A percentile compares a stretch with the other conserved stretches of the same genome.
phyloP scores from a whole-genome alignment of 2,113 vertebrate genomes.

The Campylomormyrus tamandua region DNA sequence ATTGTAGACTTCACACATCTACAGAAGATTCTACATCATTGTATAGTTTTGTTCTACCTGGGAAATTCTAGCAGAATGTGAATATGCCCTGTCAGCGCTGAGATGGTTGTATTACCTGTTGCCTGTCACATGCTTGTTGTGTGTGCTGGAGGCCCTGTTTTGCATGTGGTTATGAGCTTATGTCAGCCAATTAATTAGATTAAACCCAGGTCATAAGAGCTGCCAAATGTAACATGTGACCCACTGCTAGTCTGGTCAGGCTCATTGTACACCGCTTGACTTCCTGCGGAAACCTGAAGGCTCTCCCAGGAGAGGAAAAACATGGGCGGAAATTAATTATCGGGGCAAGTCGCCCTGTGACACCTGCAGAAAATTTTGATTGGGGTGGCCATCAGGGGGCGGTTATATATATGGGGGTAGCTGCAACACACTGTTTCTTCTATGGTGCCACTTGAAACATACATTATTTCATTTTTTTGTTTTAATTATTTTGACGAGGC shows the following conservation, averaged over 20 bases:
- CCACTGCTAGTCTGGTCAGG: neutral
- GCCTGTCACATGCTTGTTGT: neutral
- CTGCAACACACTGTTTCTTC: neutral
- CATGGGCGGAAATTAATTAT: neutral
- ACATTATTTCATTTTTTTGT: neutral
- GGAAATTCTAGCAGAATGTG: neutral
- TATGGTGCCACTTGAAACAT: neutral
- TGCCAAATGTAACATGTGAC: neutral
- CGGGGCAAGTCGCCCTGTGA: neutral
- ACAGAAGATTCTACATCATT: neutral
- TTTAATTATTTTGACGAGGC: neutral
- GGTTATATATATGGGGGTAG: neutral
- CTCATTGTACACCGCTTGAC: neutral
- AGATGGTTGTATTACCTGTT: neutral
- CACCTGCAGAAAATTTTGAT: neutral
- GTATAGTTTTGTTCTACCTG: neutral
- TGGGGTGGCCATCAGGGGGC: neutral
- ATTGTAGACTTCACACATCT: neutral
- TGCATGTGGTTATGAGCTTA: neutral
- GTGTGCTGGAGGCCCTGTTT: neutral
- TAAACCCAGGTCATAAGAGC: neutral
- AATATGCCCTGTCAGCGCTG: neutral
- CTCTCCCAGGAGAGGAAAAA: neutral
- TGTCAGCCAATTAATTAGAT: neutral
- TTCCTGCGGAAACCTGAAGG: neutral